These are phyloP conservation scores for Malthinus seriepunctatus DNA, from an alignment of 2,888 invertebrate genomes.

Conservation along the genomic window DNA sequence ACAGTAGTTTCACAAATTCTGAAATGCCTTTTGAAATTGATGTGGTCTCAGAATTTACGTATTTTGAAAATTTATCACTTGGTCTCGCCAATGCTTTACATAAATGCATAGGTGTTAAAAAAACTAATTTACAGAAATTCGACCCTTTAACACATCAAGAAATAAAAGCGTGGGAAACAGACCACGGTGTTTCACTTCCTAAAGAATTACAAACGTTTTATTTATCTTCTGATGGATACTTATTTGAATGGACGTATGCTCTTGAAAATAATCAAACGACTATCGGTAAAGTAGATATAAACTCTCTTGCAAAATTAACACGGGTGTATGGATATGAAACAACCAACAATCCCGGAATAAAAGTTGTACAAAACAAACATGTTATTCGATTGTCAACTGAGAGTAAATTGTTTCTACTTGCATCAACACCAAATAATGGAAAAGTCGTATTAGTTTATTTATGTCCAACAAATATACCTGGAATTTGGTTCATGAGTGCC, in stretches of 20 bases:
- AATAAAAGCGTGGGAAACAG: slow-evolving; percentile 79
- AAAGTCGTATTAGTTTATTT: slow-evolving; percentile 54
- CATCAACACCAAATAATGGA: slow-evolving; percentile 52
- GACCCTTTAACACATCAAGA: slow-evolving; percentile 70
- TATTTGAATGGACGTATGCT: slow-evolving; percentile 78
- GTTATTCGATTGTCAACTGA: slow-evolving; percentile 52
- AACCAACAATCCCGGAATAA: slow-evolving; percentile 39
- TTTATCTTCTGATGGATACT: slow-evolving; percentile 79
- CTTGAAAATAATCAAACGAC: slow-evolving; percentile 65
- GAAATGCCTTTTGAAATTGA: slow-evolving; percentile 71
- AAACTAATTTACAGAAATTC: slow-evolving; percentile 69
- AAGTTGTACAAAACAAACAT: slow-evolving; percentile 37
- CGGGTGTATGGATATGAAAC: slow-evolving; percentile 42
- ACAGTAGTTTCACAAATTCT: background rate
- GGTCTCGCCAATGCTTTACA: slow-evolving; percentile 68
- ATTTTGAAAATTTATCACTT: slow-evolving; percentile 73
- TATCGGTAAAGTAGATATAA: slow-evolving; percentile 41
- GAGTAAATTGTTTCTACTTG: slow-evolving; percentile 57
- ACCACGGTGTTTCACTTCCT: slow-evolving; percentile 74
- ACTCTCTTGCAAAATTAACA: slow-evolving; percentile 37
- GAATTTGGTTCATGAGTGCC: slow-evolving; percentile 54
- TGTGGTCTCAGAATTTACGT: slow-evolving; percentile 72
- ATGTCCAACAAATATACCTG: slow-evolving; percentile 51
- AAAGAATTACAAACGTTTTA: slow-evolving; percentile 83
- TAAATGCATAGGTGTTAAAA: slow-evolving; percentile 71